A percentile compares a stretch with the other conserved stretches of the same genome.
These are phyloP conservation scores for Oreonectes daqikongensis DNA, from an alignment of 2,797 vertebrate genomes.

Conservation along the genomic window DNA sequence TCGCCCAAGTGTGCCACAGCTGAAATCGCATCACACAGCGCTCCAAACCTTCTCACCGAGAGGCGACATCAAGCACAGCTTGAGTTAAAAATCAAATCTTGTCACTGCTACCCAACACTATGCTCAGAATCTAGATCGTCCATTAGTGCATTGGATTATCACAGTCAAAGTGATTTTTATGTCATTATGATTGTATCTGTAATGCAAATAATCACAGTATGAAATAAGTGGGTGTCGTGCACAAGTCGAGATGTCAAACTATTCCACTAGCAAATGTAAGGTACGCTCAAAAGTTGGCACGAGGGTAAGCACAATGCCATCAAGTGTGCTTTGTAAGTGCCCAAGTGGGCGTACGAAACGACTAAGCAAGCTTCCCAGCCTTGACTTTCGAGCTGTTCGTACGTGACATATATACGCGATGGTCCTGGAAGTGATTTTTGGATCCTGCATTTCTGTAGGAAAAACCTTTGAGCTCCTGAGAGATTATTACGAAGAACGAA, in stretches of 20 bases:
- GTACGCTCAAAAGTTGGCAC: not conserved
- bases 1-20: slow-evolving; percentile 4
- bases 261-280: not conserved
- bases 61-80: not conserved
- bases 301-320: not conserved
- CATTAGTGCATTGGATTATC: slow-evolving; percentile 13
- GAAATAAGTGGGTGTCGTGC: not conserved
- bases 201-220: not conserved
- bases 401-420: slow-evolving; percentile 1
- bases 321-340: slow-evolving; percentile 14
- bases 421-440: slow-evolving; percentile 20
- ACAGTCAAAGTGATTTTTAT: not conserved
- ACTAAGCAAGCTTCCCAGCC: too few species aligned
- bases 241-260: not conserved
- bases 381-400: not conserved
- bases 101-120: not conserved
- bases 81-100: slow-evolving; percentile 5
- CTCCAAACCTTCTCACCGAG: not conserved
- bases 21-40: slow-evolving; percentile 9
- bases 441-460: slow-evolving; percentile 2
- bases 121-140: not conserved
- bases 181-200: not conserved
- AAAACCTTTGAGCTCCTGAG: slow-evolving; percentile 18
- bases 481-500: slow-evolving; percentile 24
- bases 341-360: slow-evolving; percentile 15